Percentiles rank a stretch among this genome's conserved stretches.
phyloP scores from a whole-genome alignment of 2,888 invertebrate genomes.

The Gastracanthus pulcherrimus region DNA sequence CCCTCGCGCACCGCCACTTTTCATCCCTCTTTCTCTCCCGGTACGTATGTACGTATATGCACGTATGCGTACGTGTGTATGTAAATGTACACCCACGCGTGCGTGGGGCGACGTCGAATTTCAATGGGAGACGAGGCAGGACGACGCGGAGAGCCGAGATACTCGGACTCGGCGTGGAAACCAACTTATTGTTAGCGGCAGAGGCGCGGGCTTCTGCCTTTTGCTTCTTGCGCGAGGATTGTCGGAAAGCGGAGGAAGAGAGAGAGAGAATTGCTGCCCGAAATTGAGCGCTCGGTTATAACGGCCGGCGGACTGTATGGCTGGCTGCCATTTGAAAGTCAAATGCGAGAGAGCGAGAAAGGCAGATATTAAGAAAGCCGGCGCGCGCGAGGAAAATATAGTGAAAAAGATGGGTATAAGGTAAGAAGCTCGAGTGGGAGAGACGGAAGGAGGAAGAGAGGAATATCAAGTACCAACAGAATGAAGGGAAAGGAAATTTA shows the following conservation, averaged over 20 bases:
- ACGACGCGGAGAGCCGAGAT: constrained; percentile 1
- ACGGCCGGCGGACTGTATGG: constrained; percentile 50
- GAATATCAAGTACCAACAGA: constrained; percentile 3
- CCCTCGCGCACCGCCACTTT: too few species aligned
- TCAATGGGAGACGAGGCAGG: neutral
- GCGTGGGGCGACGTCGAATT: neutral
- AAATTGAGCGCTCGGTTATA: constrained; percentile 67
- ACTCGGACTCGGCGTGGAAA: neutral
- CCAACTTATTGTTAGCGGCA: constrained; percentile 34
- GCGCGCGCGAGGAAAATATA: neutral
- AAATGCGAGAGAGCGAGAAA: constrained; percentile 61
- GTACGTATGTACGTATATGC: too few species aligned
- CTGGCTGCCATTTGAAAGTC: constrained; percentile 60
- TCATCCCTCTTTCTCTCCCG: too few species aligned
- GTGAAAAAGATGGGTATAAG: neutral
- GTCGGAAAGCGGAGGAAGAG: neutral
- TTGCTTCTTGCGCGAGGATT: neutral
- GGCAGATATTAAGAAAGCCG: constrained; percentile 11
- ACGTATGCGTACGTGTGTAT: neutral
- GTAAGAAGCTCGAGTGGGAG: neutral
- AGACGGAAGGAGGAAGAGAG: too few species aligned
- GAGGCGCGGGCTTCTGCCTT: neutral
- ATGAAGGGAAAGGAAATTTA: neutral
- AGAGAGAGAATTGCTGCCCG: constrained; percentile 66
- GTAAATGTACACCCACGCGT: neutral